Percentiles rank a stretch among this genome's conserved stretches.
phyloP scores from a whole-genome alignment of 1,140 invertebrate genomes.

The Trichonephila clavata region DNA sequence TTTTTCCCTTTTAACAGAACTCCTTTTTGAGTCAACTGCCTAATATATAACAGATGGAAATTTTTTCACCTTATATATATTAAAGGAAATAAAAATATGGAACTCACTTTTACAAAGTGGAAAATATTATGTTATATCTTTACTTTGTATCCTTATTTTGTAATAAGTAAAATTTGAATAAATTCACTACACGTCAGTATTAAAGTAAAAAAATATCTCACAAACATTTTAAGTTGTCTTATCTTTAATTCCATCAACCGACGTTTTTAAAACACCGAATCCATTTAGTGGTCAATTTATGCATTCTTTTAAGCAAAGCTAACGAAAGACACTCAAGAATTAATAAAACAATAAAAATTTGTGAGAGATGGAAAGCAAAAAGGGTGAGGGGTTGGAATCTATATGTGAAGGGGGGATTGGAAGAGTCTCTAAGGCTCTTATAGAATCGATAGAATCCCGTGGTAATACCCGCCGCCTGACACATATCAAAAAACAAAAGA shows the following conservation, averaged over 20 bases:
- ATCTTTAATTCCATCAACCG: not conserved
- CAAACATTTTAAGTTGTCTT: not conserved
- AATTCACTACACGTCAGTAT: too few relatives aligned
- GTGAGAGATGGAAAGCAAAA: not conserved
- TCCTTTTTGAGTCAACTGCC: too few relatives aligned
- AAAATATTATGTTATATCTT: too few relatives aligned
- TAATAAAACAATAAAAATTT: not conserved
- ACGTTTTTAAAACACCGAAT: not conserved
- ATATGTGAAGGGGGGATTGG: not conserved
- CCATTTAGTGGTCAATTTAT: not conserved
- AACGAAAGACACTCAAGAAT: not conserved
- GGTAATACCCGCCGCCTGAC: constrained; percentile 50
- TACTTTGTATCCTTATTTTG: too few relatives aligned
- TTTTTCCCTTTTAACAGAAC: too few relatives aligned
- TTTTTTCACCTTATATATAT: too few relatives aligned
- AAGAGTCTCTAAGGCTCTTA: not conserved
- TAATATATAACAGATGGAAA: too few relatives aligned
- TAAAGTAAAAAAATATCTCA: too few relatives aligned
- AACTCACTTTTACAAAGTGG: too few relatives aligned
- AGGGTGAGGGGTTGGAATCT: not conserved
- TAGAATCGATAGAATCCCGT: constrained; percentile 43
- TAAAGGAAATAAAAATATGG: too few relatives aligned
- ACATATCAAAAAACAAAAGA: constrained; percentile 42
- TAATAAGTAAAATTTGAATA: too few relatives aligned
- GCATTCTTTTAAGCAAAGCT: constrained; percentile 1